Base-by-base conservation (phyloP, 2,797 vertebrate genomes). In the Dromococcyx pavoninus region DNA sequence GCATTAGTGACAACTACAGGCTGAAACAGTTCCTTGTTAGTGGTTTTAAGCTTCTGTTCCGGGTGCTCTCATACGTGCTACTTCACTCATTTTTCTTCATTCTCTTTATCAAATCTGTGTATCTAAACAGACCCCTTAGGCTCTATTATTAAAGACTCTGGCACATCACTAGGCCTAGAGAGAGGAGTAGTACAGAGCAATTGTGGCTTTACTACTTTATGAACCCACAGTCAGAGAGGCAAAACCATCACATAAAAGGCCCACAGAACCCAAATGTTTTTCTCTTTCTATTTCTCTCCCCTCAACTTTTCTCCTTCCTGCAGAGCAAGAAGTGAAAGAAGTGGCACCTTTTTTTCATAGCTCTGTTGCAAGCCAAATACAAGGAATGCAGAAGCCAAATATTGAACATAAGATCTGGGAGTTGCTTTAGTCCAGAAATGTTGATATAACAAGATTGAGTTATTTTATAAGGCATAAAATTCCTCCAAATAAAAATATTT, bases 401-500 rank as follows among this genome's bases (percentile, higher is more conserved):
- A 0, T 4, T 58, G 62, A 80, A 11, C 30, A 1, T 35, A 57
- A 83, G 39, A 80, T 54, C 70, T 78, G 70, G 39, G 62, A 66
- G 66, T 32, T 60, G 30, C 23, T 93, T 80, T 88, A 51, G 64
- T 76, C 60, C 74, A 76, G 80, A 92, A 94, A 82, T 78, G 35
- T 75, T 91, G 79, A 62, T 58, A 58, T 46, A 93, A 85, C 17
- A 70, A 35, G 56, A 64, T 1, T 60, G 41, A 79, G 44, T 83
- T 83, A 78, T 81, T 91, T 84, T 50, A 15, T 23, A 77, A 35
- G n/a, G 30, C 71, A 69, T 73, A 51, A 78, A 82, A 88, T 72
- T 66, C 25, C 86, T 86, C 67, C 56, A 90, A 88, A 70, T 19
- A 90, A 95, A 95, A 78, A 74, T 71, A 79, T 66, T 92, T 44